Evolutionary conservation across 2,888 invertebrate genomes (phyloP), one percentile per base, ranked within the genome.

Genomic region (Polydrusus pterygomalis): DNA sequence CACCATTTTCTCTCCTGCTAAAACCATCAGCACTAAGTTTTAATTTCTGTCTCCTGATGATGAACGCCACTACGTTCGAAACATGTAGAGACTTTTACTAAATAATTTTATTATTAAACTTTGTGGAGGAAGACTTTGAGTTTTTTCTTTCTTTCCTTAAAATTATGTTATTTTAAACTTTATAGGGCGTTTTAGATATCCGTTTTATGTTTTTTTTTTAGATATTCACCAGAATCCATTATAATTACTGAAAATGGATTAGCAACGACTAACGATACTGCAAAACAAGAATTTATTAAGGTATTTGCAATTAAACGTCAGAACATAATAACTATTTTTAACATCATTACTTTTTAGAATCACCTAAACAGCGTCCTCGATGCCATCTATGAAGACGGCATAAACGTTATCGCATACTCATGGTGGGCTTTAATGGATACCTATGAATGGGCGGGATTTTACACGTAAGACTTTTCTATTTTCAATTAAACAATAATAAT

Each of bases 381-480:
- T 40, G 80, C 82, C 8, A 79, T 81, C 9, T 30, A 77, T 25
- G 78, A 86, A 77, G 89, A 89, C 77, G 85, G 86, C 1, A 87
- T 88, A 77, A 88, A 89, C 76, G 81, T 90, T 0, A 82, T 83
- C 54, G 91, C 90, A 0, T 91, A 91, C 83, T 90, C 89, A 25
- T 90, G 89, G 0, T 91, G 91, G 91, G 90, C 90, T 0, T 85
- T 91, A 25, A 89, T 91, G 89, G 92, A 92, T 81, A 91, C 90
- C 81, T 90, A 91, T 77, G 91, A 91, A 84, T 91, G 91, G 91
- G 84, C 81, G 1, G 85, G 84, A 65, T 90, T 90, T n/a, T 91
- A 89, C 82, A 30, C 45, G 69, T 69, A 60, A 69, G 69, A 43
- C 2, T 43, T 69, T 13, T 11, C 18, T 15, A 9, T 56, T 25